Evolutionary conservation across 2,888 invertebrate genomes (phyloP), one percentile per base, ranked within the genome.

Genomic region (Iphiclides podalirius): DNA sequence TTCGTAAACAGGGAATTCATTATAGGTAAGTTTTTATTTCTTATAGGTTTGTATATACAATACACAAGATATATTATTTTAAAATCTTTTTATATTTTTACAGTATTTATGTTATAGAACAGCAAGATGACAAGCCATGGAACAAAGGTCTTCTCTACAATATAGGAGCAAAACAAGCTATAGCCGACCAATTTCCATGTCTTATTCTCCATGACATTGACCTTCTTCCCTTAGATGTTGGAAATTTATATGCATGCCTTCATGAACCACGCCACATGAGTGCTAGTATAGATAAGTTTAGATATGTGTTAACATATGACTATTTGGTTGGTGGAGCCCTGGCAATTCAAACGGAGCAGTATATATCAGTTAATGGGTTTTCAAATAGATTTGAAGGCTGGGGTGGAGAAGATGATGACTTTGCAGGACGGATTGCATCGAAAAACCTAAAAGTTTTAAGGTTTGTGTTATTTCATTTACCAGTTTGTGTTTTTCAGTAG

Each of bases 141-240:
- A 98, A 98, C 82, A 91, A 97, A 58, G 98, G 95, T 0, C 91
- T 95, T 70, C 86, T 98, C 40, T 93, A 97, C 66, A 98, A 98
- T 72, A 92, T 96, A 52, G 98, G 97, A 0, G 96, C 94, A 1
- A 84, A 90, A 33, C 93, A 94, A 61, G 96, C 96, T 0, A 90
- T 92, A 3, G 91, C 92, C 52, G 90, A 92, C 52, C 90, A 91
- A 51, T 95, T 91, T 78, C 93, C 93, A 0, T 98, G 98, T 72
- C 93, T 96, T 45, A 92, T 98, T 51, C 93, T 98, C 58, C 97
- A 97, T 68, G 98, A 98, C 72, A 94, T 98, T 16, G 98, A 98
- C 86, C 81, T 98, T 45, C 89, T 98, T 60, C 98, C 98, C 0
- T 81, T 94, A 52, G 95, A 94, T 75, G 89, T 91, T 14, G 91